Base-by-base conservation (phyloP, 2,113 vertebrate species). In the Rousettus leschenaultii region DNA sequence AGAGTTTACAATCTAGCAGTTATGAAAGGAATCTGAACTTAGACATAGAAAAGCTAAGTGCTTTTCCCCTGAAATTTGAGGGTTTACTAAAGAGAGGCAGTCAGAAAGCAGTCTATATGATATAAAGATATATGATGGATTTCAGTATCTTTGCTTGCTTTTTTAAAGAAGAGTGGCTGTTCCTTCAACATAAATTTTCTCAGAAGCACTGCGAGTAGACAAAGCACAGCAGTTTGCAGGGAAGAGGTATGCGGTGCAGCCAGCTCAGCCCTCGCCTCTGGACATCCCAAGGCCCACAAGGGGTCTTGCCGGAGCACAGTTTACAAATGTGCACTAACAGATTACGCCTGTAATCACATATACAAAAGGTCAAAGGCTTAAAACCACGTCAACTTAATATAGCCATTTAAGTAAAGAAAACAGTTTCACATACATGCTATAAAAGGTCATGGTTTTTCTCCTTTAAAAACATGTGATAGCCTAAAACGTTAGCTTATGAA, bases 291-390 rank as follows among this genome's bases (percentile, higher is more conserved):
- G 18, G 43, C 33, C 38, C 6, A 28, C 5, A 21, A 61, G 26
- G 24, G 21, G 19, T 19, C 28, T 43, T 22, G 15, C 12, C 45
- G 26, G 59, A 19, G 16, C 45, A 24, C 4, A 45, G 11, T 86
- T 75, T 71, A 53, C n/a, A 95, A 79, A 75, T 63, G 3, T 71
- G 14, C 61, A 43, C 14, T 22, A n/a, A 74, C 33, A 94, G 35
- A 45, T 19, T 66, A 3, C 61, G 33, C 33, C 48, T 55, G 12
- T 51, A 61, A 86, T 38, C 77, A 57, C 28, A 63, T 18, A 57
- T 38, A 55, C 38, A 87, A 71, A 80, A 48, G 45, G 51, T n/a
- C 86, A 91, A 95, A 97, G 75, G 61, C 78, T 94, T 93, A 92
- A 89, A 91, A 40, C 6, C 30, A 85, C 53, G 71, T 16, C 75